These are phyloP conservation scores for Hystrix cristata DNA, from an alignment of 2,113 vertebrate species.

Conservation along the genomic window DNA sequence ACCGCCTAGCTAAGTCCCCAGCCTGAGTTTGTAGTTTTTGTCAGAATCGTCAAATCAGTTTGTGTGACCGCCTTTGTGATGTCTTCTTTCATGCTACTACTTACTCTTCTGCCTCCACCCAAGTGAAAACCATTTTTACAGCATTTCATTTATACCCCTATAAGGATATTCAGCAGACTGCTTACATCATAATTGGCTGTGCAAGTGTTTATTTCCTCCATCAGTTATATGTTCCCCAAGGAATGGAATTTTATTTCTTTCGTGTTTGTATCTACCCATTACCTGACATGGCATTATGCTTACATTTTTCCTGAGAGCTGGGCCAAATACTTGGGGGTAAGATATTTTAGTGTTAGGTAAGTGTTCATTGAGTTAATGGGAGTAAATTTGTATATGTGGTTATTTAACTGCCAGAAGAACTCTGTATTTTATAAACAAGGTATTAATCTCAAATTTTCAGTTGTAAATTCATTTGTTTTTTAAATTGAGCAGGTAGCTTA, in stretches of 20 bases:
- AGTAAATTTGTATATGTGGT: conserved; percentile 33
- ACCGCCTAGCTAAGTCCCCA: too few relatives aligned
- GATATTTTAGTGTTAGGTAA: conserved; percentile 15
- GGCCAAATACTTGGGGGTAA: not conserved
- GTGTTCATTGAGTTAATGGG: conserved; percentile 35
- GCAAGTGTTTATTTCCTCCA: not conserved
- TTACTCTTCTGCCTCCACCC: not conserved
- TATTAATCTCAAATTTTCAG: conserved; percentile 47
- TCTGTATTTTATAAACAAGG: not conserved
- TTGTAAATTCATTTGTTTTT: conserved; percentile 7
- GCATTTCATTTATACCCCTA: not conserved
- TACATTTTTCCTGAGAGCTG: not conserved
- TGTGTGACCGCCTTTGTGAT: not conserved
- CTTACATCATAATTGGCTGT: not conserved
- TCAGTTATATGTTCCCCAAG: not conserved
- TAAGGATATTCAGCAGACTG: not conserved
- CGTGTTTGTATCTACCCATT: not conserved
- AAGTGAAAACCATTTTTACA: not conserved
- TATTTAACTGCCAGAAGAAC: conserved; percentile 41
- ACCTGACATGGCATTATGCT: not conserved
- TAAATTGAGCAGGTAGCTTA: conserved; percentile 30
- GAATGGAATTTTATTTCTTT: conserved; percentile 34
- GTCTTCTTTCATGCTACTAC: not conserved
- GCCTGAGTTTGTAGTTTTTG: conserved; percentile 26
- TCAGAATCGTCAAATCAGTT: not conserved